Evolutionary conservation across 1,140 invertebrate genomes (phyloP), one percentile per base, ranked within the genome.

Genomic region (Sinella curviseta): DNA sequence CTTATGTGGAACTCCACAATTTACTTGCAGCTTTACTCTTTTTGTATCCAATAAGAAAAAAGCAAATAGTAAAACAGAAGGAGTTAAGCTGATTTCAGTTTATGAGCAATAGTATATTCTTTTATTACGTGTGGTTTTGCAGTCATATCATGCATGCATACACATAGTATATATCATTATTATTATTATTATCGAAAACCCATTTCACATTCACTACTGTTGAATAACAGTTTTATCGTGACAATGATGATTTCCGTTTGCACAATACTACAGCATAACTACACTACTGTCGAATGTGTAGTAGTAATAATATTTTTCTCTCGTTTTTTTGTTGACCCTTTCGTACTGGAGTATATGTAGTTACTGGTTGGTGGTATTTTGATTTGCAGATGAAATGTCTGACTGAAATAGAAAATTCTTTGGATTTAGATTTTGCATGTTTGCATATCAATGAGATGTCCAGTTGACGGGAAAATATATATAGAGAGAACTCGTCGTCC

Each of bases 371-470:
- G 57, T 65, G 16, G 16, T 17, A 65, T 70, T 70, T 70, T 70
- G 65, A 70, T 70, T 70, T 24, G 65, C 65, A 48, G 39, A 48
- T 48, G 39, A 48, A 48, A 48, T 48, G 20, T 48, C 39, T 48
- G 65, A 70, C 65, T 70, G 65, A 70, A 70, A 70, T 31, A 33
- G 65, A 70, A 70, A 70, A 30, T 30, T 14, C 30, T 30, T 70
- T 30, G 65, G 65, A 70, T 70, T 70, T 70, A n/a, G 28, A 70
- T 70, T 70, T 70, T 70, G 28, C 65, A 70, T 70, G 65, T 70
- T 70, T 70, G 65, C 65, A 70, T 70, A 70, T 30, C 65, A 70
- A 70, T 70, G 65, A 70, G 65, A 33, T 65, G 65, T 70, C 65
- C 65, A 70, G 65, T 70, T n/a, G 12, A 20, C 20, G 39, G 39